These are phyloP conservation scores for Drosophila burlai DNA, from an alignment of 1,140 invertebrate genomes.

Conservation along the genomic window DNA sequence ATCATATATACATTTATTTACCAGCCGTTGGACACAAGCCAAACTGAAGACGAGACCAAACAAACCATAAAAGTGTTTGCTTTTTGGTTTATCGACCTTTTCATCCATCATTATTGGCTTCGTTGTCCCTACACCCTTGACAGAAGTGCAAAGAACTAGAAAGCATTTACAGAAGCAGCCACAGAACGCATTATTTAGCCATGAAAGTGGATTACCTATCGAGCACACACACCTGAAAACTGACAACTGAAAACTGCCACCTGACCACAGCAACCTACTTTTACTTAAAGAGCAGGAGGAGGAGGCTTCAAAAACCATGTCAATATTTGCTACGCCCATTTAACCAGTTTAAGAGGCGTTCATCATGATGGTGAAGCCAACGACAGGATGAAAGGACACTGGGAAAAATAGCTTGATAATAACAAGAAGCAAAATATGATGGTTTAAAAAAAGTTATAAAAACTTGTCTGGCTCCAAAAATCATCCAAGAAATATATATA, in stretches of 20 bases:
- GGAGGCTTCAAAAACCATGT: conserved; percentile 61
- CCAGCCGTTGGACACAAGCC: background rate
- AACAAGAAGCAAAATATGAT: background rate
- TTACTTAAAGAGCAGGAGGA: conserved; percentile 16
- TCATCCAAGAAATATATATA: too few relatives aligned
- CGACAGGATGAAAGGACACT: conserved; percentile 44
- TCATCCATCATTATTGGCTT: conserved; percentile 47
- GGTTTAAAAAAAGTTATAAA: background rate
- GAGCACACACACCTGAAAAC: conserved; percentile 24
- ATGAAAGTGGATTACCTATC: conserved; percentile 75
- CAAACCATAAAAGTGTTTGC: conserved; percentile 78
- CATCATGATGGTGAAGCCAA: conserved; percentile 32
- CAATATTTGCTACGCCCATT: conserved; percentile 75
- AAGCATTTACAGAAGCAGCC: conserved; percentile 41
- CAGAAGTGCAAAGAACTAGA: conserved; percentile 18
- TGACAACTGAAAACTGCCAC: conserved; percentile 27
- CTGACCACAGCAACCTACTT: conserved; percentile 67
- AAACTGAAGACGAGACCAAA: conserved; percentile 29
- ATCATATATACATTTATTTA: background rate
- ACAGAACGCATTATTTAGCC: conserved; percentile 70
- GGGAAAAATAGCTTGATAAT: background rate
- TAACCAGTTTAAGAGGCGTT: conserved; percentile 73
- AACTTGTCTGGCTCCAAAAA: background rate
- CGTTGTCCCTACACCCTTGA: conserved; percentile 19
- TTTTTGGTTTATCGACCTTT: conserved; percentile 55